A percentile compares a stretch with the other conserved stretches of the same genome.
These are phyloP conservation scores for Acronicta aceris DNA, from an alignment of 2,888 invertebrate genomes.

Conservation along the genomic window DNA sequence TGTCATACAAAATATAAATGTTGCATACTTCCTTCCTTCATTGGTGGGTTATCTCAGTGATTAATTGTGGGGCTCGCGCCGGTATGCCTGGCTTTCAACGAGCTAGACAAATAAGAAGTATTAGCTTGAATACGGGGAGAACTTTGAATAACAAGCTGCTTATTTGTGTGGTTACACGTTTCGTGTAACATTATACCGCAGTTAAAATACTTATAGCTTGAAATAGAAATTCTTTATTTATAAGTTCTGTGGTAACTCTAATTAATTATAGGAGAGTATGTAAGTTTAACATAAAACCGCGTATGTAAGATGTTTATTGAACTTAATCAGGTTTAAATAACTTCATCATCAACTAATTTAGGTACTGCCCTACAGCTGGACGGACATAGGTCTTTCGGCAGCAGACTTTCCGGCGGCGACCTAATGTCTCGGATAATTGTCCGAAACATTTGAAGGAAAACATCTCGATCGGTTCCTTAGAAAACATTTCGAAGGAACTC, in stretches of 20 bases:
- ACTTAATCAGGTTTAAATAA: too few species aligned
- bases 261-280: background rate
- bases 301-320: too few species aligned
- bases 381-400: too few species aligned
- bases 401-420: too few species aligned
- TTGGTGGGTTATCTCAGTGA: conserved; percentile 87
- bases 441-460: too few species aligned
- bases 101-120: conserved; percentile 63
- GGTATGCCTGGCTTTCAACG: conserved; percentile 75
- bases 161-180: conserved; percentile 4
- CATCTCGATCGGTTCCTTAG: too few species aligned
- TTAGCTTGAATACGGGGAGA: conserved; percentile 43
- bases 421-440: too few species aligned
- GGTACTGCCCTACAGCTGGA: too few species aligned
- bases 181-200: conserved; percentile 1
- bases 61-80: conserved; percentile 79
- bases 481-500: too few species aligned
- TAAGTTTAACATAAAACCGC: too few species aligned
- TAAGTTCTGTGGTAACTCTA: background rate
- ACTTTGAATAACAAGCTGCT: conserved; percentile 42
- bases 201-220: background rate
- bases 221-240: background rate
- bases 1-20: conserved; percentile 89
- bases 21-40: conserved; percentile 88
- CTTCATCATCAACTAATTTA: too few species aligned